Evolutionary conservation across 2,797 vertebrate genomes (phyloP).

Genomic region (Tolypeutes matacus): DNA sequence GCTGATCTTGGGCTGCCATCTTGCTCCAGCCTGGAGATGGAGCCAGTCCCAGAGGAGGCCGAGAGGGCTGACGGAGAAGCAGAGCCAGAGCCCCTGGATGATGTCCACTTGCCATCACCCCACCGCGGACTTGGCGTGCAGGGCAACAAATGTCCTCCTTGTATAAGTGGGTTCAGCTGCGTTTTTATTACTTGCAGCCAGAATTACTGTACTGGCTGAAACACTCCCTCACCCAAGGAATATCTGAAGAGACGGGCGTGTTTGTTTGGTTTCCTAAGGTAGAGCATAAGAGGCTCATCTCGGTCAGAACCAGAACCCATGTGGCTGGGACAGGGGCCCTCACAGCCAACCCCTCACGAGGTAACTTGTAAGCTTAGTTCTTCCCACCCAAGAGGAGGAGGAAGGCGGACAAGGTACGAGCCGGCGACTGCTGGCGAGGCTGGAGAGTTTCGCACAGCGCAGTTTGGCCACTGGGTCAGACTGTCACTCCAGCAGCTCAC

Average conservation of each 20-base stretch:
- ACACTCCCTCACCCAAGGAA: neutral
- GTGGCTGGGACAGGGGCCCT: neutral
- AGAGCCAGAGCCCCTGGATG: neutral
- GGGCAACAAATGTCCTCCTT: neutral
- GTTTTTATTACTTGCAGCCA: neutral
- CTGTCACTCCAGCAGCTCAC: neutral
- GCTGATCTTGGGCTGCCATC: neutral
- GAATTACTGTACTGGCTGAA: neutral
- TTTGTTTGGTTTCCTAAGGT: neutral
- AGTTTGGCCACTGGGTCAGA: neutral
- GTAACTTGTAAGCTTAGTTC: neutral
- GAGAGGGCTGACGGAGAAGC: neutral
- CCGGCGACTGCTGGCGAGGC: neutral
- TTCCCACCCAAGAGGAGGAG: neutral
- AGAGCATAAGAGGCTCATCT: neutral
- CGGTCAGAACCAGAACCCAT: neutral
- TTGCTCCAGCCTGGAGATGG: neutral
- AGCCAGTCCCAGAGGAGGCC: neutral
- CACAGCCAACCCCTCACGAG: neutral
- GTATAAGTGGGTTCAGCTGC: neutral
- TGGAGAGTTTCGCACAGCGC: neutral
- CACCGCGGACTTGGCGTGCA: neutral
- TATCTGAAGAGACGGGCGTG: neutral
- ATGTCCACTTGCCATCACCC: rapidly evolving
- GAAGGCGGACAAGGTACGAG: neutral